Evolutionary conservation across 1,140 invertebrate genomes (phyloP).

Genomic region (Rhizoglyphus robini): DNA sequence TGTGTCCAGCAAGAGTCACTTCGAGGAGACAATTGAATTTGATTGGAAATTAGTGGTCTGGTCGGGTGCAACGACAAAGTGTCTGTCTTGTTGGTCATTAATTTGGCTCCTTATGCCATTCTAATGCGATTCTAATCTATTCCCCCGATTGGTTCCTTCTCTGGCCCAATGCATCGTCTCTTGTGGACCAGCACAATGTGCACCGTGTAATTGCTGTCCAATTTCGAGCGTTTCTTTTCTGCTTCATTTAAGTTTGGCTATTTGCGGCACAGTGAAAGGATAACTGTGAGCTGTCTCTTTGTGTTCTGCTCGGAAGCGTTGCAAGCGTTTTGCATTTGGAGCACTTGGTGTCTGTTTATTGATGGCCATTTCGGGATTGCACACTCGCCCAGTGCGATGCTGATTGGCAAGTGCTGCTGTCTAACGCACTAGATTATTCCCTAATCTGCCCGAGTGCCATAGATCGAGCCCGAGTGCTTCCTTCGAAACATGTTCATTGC

Average conservation of each 20-base stretch:
- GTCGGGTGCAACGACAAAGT: neutral
- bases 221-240: neutral
- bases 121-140: conserved; percentile 12
- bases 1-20: too few species aligned
- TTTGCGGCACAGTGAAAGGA: neutral
- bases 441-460: neutral
- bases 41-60: neutral
- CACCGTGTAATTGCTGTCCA: conserved; percentile 8
- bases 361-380: too few species aligned
- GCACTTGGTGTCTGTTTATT: too few species aligned
- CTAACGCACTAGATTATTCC: neutral
- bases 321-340: neutral
- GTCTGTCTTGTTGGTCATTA: conserved; percentile 4
- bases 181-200: too few species aligned
- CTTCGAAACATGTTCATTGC: neutral
- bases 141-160: neutral
- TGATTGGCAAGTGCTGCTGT: neutral
- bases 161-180: too few species aligned
- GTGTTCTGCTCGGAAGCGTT: neutral
- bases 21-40: neutral
- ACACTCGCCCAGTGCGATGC: too few species aligned
- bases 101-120: conserved; percentile 10
- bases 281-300: too few species aligned
- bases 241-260: conserved; percentile 8
- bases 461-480: neutral